A percentile compares a stretch with the other conserved stretches of the same genome.
Conservation (phyloP, 1,140 invertebrate genomes). For the Stenopsyche tienmushanensis region DNA sequence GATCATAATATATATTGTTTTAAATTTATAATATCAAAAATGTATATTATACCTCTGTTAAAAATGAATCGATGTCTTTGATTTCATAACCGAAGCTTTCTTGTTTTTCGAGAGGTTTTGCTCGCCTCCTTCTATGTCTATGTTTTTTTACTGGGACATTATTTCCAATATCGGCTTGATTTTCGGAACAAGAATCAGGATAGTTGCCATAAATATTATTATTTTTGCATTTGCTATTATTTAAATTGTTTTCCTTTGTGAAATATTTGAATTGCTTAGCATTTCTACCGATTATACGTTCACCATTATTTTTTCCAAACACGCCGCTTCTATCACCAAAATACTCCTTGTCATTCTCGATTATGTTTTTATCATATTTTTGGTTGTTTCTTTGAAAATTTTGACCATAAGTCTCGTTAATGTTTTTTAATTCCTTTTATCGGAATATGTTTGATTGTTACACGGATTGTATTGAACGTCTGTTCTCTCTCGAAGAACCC, state of each 20-base stretch:
- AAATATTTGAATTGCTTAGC: conserved; percentile 22
- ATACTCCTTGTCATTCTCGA: conserved; percentile 29
- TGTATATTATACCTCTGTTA: conserved; percentile 61
- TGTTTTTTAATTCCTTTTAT: conserved; percentile 12
- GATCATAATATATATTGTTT: conserved; percentile 2
- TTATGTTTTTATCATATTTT: conserved; percentile 22
- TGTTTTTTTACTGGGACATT: conserved; percentile 42
- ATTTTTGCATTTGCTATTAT: conserved; percentile 14
- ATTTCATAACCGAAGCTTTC: conserved; percentile 72
- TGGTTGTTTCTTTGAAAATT: conserved; percentile 22
- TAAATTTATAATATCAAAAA: conserved; percentile 4
- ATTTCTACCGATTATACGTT: conserved; percentile 34
- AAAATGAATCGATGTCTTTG: conserved; percentile 69
- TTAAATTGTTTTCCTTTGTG: conserved; percentile 11
- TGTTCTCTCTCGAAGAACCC: conserved; percentile 64
- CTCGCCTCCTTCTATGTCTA: conserved; percentile 48
- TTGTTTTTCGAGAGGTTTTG: conserved; percentile 46
- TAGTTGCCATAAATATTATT: conserved; percentile 21
- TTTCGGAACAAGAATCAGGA: conserved; percentile 33
- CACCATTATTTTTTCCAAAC: background rate
- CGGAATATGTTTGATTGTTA: conserved; percentile 17
- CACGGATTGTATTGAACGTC: conserved; percentile 48
- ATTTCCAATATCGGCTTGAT: conserved; percentile 23
- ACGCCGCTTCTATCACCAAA: conserved; percentile 14
- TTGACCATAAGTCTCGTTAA: conserved; percentile 12